Percentiles rank a stretch among this genome's conserved stretches.
phyloP scores from a whole-genome alignment of 2,113 vertebrate species.

The Trachemys scripta region DNA sequence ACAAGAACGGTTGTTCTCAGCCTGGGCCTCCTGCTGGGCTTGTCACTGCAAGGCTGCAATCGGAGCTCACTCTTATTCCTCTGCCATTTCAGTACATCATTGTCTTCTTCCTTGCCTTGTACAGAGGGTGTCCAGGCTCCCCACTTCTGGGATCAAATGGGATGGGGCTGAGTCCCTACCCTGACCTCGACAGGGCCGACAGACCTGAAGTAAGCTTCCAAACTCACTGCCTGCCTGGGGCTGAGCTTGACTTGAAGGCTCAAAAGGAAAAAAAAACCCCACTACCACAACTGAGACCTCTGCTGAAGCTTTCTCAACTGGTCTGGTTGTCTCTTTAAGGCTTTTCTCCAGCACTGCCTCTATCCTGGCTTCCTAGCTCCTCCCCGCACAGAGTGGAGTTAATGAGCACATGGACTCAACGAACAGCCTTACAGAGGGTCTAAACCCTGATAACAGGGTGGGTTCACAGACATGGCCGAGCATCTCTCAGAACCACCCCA shows the following conservation, averaged over 20 bases:
- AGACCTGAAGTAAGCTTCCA: background rate
- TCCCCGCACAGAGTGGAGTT: background rate
- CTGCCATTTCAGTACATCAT: background rate
- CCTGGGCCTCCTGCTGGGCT: rapidly evolving
- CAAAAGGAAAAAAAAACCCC: background rate
- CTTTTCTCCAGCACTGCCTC: background rate
- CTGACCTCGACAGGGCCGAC: rapidly evolving
- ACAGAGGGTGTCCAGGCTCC: rapidly evolving
- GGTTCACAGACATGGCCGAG: background rate
- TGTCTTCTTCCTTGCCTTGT: background rate
- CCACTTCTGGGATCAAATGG: background rate
- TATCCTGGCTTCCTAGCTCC: background rate
- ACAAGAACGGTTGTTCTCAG: background rate
- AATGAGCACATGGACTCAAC: background rate
- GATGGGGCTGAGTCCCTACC: background rate
- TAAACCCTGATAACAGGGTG: background rate
- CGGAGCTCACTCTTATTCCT: background rate
- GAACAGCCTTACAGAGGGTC: background rate
- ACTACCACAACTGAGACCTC: background rate
- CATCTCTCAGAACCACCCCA: background rate
- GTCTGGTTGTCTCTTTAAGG: background rate
- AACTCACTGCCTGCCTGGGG: background rate
- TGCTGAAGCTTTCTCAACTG: background rate
- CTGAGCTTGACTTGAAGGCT: background rate
- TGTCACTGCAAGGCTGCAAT: background rate